These are phyloP conservation scores for Eidolon dupreanum DNA, from an alignment of 2,797 vertebrate genomes.

Conservation along the genomic window DNA sequence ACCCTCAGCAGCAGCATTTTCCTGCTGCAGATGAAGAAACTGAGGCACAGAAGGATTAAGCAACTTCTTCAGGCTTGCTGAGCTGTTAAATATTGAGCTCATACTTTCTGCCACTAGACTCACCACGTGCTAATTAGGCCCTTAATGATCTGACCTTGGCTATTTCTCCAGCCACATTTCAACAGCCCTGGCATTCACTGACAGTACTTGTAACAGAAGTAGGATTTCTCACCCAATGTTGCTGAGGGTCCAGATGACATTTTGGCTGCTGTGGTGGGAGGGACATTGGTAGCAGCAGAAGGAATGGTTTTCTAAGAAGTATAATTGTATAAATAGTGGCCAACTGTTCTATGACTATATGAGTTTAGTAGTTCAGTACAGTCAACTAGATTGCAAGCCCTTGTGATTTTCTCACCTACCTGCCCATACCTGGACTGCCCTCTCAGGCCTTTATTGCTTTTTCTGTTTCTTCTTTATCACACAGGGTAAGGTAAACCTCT, in stretches of 20 bases:
- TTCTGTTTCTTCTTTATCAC: neutral
- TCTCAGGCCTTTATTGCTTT: neutral
- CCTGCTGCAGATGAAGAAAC: neutral
- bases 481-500: neutral
- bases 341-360: neutral
- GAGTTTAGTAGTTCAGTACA: neutral
- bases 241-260: slow-evolving; percentile 57
- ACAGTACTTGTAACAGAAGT: slow-evolving; percentile 18
- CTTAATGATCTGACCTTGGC: slow-evolving; percentile 33
- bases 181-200: neutral
- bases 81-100: neutral
- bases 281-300: slow-evolving; percentile 19
- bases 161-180: slow-evolving; percentile 18
- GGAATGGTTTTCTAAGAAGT: slow-evolving; percentile 41
- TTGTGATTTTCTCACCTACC: neutral
- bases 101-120: neutral
- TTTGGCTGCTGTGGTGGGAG: slow-evolving; percentile 32
- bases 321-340: slow-evolving; percentile 20
- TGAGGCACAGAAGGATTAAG: neutral
- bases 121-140: neutral
- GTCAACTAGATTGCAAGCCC: neutral
- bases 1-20: neutral
- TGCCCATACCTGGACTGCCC: neutral
- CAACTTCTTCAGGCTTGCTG: neutral
- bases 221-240: slow-evolving; percentile 23